These are phyloP conservation scores for Cremastobaeus sp. DNA, from an alignment of 2,888 invertebrate genomes.

Conservation along the genomic window DNA sequence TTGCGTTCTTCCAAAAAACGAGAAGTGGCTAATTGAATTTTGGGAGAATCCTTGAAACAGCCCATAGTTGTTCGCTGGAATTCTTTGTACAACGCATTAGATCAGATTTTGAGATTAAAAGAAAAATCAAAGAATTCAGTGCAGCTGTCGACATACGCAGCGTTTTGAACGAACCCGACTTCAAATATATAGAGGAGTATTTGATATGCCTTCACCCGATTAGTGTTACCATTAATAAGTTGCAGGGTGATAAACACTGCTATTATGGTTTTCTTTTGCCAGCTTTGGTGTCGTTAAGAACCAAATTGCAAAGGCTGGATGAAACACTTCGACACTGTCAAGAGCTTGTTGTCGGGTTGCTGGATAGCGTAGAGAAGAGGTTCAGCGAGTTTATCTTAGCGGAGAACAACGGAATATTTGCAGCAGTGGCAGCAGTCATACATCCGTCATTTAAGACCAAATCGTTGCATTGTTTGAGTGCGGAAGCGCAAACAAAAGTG, in stretches of 20 bases:
- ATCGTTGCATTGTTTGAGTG: not conserved
- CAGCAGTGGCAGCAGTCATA: not conserved
- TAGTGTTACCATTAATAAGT: not conserved
- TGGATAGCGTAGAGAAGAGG: not conserved
- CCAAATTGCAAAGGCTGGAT: not conserved
- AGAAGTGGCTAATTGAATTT: not conserved
- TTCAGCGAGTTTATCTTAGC: not conserved
- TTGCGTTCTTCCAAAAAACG: not conserved
- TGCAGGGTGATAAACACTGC: not conserved
- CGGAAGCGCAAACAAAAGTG: not conserved
- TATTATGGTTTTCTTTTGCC: not conserved
- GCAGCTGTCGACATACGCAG: no score
- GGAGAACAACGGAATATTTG: not conserved
- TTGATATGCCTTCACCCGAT: not conserved
- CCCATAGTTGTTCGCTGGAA: not conserved
- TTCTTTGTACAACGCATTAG: not conserved
- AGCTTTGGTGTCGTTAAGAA: not conserved
- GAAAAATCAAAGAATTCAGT: no score
- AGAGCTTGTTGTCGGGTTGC: not conserved
- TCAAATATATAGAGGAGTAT: not conserved
- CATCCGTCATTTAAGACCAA: slow-evolving; percentile 1
- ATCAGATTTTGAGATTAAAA: not conserved
- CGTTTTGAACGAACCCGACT: not conserved
- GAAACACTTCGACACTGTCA: not conserved
- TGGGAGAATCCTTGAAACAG: not conserved